Base-by-base conservation (phyloP, 1,140 invertebrate genomes). In the Lerema accius region DNA sequence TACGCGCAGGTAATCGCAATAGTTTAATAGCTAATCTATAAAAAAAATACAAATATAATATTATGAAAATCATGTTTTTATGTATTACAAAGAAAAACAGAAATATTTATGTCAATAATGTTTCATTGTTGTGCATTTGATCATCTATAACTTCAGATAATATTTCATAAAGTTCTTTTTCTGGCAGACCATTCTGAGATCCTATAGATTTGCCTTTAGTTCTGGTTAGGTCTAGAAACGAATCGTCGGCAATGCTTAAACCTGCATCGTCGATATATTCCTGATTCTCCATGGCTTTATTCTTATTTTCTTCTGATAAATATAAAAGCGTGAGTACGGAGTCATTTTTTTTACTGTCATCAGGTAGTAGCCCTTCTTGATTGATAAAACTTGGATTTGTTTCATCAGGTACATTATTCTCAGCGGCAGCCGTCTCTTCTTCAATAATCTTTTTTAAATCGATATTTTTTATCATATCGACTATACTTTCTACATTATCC, bases 151-250 rank as follows among this genome's bases (percentile, higher is more conserved):
- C 63, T 49, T 79, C 77, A 2, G 63, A 59, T n/a, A 79, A 46
- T 53, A 79, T 65, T 9, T 66, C 63, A 14, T 73, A 77, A 4
- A 77, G 40, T 13, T 75, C 68, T 32, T 63, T 65, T 40, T 77
- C 66, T 15, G 71, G 63, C 13, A 76, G 55, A 37, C 35, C 35
- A 32, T 63, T 28, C 4, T 43, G 9, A 13, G 9, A 4, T 35
- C 19, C 11, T 7, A 10, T 11, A 14, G 28, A 17, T 26, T 67
- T 68, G 7, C 40, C 50, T 35, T 70, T 73, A 39, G 60, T 55
- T 58, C 73, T 71, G 4, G 78, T 76, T 16, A 73, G 56, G 50
- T 80, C 78, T 14, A 70, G 62, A 65, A 76, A 78, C 3, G 56
- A 1, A 15, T 65, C 46, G 9, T 9, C n/a, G 14, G 58, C 43